Base-by-base conservation (phyloP, 2,113 vertebrate species). In the Aldabrachelys gigantea region DNA sequence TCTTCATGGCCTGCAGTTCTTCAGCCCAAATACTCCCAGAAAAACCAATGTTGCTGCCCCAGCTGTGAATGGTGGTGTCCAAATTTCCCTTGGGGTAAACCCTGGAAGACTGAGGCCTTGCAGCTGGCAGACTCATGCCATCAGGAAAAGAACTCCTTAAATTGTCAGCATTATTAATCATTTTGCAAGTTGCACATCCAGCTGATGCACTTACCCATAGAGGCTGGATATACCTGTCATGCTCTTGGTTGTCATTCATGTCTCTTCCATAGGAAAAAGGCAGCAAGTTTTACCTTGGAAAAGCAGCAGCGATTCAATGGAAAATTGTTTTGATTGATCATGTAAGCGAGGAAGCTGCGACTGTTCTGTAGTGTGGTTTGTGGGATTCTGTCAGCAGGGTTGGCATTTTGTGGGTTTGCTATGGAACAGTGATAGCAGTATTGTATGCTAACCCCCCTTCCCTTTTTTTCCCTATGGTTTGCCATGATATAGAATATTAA, bases 351-450 rank as follows among this genome's bases (percentile, higher is more conserved):
- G 85, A 82, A 57, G 80, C 29, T 0, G 3, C 75, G 84, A 86
- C 5, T 6, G 47, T 90, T 84, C 62, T 92, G 96, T 84, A 85
- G 27, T 91, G 95, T 0, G 79, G 96, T 92, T 86, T 96, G 96
- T 95, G 96, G 96, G 95, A 96, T 95, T 93, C 91, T 95, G 92
- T 92, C 95, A 91, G 92, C 91, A 93, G 94, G 50, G 85, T 5
- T 91, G 94, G 82, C 76, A 5, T 91, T 81, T 38, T 89, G 92
- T 62, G 95, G 93, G 94, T 94, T 93, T 90, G 59, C 94, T 95
- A 52, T 95, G 78, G 93, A 95, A 94, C 83, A 96, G 85, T 7
- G 84, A 81, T 29, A 69, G 89, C 38, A 84, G 65, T 29, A 44
- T 62, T 87, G 25, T 49, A 57, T 6, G 1, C 93, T 88, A 80